These are phyloP conservation scores for Frankliniella fusca DNA, from an alignment of 2,888 invertebrate genomes.

Conservation along the genomic window DNA sequence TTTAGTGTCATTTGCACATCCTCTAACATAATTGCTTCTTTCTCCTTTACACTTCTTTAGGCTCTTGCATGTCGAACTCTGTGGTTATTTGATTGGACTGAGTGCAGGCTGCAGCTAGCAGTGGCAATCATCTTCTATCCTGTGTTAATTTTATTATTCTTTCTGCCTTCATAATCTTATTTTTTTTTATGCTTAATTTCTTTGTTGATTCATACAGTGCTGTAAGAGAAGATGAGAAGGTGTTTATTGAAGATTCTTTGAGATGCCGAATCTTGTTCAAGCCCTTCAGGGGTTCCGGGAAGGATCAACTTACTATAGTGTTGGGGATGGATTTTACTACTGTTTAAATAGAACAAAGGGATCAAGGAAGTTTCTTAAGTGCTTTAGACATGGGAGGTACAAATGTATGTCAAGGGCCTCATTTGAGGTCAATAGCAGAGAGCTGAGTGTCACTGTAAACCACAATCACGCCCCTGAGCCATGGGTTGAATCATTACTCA, in stretches of 20 bases:
- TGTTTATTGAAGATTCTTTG: neutral
- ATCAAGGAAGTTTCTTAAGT: neutral
- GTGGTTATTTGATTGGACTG: conserved; percentile 22
- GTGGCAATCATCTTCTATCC: neutral
- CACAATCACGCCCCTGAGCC: conserved; percentile 11
- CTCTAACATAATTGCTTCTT: neutral
- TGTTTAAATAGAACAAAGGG: conserved; percentile 17
- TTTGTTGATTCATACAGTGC: neutral
- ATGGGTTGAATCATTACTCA: neutral
- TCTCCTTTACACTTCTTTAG: neutral
- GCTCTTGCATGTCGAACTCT: neutral
- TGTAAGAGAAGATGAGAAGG: neutral
- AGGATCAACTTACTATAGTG: neutral
- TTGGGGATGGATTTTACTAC: conserved; percentile 17
- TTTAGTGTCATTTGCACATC: conserved; percentile 17
- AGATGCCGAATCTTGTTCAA: neutral
- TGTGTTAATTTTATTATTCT: neutral
- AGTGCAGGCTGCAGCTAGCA: conserved; percentile 12
- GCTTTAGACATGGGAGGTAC: conserved; percentile 14
- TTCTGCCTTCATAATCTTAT: neutral
- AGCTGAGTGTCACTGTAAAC: neutral
- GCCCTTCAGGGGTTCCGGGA: conserved; percentile 7
- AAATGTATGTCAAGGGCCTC: neutral
- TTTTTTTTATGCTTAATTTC: neutral
- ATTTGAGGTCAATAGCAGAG: neutral